Base-by-base conservation (phyloP, 2,797 vertebrate genomes). In the Novumbra hubbsi region DNA sequence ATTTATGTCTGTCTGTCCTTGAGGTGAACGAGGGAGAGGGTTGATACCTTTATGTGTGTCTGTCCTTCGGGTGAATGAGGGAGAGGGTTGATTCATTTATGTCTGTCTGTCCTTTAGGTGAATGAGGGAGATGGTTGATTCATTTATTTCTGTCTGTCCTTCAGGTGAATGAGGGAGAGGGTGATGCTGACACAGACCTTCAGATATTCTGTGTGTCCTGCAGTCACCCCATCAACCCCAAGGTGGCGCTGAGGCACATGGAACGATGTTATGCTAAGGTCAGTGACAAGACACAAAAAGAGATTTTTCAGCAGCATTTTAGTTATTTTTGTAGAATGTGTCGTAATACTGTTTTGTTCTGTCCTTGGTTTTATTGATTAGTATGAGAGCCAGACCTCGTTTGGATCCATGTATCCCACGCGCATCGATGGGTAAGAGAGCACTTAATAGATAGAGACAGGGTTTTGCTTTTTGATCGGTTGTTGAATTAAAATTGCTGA, bases 131-230 rank as follows among this genome's bases (percentile, higher is more conserved):
- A n/a, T n/a, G n/a, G n/a, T 50, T 4, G 48, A 50, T 50, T 50
- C 41, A 9, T 41, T 38, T 68, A 2, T 30, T 52, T 4, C 68
- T 50, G 1, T 16, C 27, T 63, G 49, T 52, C 11, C 0, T 27
- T 0, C 87, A 97, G 96, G 95, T 94, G 77, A 94, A 94, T 0
- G 96, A 97, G 65, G 96, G 95, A 0, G 96, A 97, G 45, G 95
- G 94, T 0, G 96, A 97, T 1, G 21, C 55, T 0, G 96, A 97
- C 88, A 96, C 96, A 0, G 96, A 97, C 84, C 87, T 97, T 6
- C 96, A 97, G 88, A 96, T 97, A 76, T 97, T 97, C 87, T 97
- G 96, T 5, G 96, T 97, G 15, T 97, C 96, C 75, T 97, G 96
- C 73, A 96, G 96, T 55, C 96, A 97, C 75, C 96, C 96, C 0